A percentile compares a stretch with the other conserved stretches of the same genome.
These are phyloP conservation scores for Aquatica leii DNA, from an alignment of 2,888 invertebrate species.

Conservation along the genomic window DNA sequence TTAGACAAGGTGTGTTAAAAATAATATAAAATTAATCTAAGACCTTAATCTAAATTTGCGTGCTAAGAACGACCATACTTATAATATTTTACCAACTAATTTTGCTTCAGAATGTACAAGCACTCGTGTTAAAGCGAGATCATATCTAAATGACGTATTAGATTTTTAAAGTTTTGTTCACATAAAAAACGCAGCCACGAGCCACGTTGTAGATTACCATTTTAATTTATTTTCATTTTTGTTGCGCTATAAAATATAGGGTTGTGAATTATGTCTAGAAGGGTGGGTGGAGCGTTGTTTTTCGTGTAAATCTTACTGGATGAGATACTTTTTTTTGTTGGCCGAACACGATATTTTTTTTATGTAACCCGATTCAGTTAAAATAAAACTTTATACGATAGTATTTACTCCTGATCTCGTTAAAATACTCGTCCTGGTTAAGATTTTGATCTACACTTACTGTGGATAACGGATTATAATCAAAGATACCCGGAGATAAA, in stretches of 20 bases:
- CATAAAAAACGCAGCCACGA: constrained; percentile 58
- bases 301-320: constrained; percentile 19
- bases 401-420: no score
- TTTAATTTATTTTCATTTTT: constrained; percentile 60
- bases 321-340: no score
- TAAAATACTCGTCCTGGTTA: no score
- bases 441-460: no score
- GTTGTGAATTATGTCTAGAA: constrained; percentile 52
- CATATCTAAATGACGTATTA: constrained; percentile 60
- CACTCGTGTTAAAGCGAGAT: constrained; percentile 56
- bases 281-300: constrained; percentile 48
- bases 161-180: constrained; percentile 59
- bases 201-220: constrained; percentile 56
- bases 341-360: no score
- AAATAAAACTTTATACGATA: no score
- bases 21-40: constrained; percentile 27
- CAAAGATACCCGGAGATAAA: no score
- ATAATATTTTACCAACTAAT: constrained; percentile 38
- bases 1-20: constrained; percentile 27
- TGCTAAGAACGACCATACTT: constrained; percentile 33
- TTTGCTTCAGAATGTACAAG: constrained; percentile 51
- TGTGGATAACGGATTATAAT: no score
- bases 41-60: constrained; percentile 36
- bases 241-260: constrained; percentile 55
- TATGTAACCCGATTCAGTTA: no score